Base-by-base conservation (phyloP, 2,888 invertebrate species). In the Lepidocyrtinus sp. region DNA sequence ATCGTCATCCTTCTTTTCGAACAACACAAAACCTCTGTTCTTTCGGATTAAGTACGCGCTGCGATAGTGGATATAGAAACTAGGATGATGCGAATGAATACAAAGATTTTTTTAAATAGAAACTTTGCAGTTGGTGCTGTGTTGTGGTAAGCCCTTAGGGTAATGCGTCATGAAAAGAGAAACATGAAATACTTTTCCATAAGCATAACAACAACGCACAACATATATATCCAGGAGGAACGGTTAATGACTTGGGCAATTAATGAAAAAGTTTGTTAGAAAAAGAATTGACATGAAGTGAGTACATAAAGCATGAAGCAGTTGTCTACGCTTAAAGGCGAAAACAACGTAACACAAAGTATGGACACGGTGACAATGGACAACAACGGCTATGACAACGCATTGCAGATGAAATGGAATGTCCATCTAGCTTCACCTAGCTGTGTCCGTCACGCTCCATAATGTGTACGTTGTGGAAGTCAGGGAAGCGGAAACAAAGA, bases 71-170 rank as follows among this genome's bases (percentile, higher is more conserved):
- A n/a, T n/a, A n/a, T n/a, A n/a, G n/a, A n/a, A n/a, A n/a, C n/a
- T n/a, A 12, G 36, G 36, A 36, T 36, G 50, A 36, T 36, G 5
- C 50, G 5, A 2, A 50, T 50, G 50, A 50, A 50, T n/a, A n/a
- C n/a, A n/a, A n/a, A n/a, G n/a, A n/a, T n/a, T n/a, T n/a, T n/a
- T n/a, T n/a, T n/a, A n/a, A n/a, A n/a, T n/a, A n/a, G n/a, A n/a
- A n/a, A n/a, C n/a, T n/a, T n/a, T 5, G 26, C 15, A 9, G 21
- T 68, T 68, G n/a, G n/a, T n/a, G n/a, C n/a, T n/a, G 46, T 21
- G 22, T 46, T 26, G 26, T 55, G 9, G 2, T 24, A 27, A 21
- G 61, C 70, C 70, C 61, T 61, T 70, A 70, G 70, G 70, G 61
- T 61, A 17, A 26, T 50, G 46, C 9, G n/a, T 50, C 50, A 50